phyloP scores from a whole-genome alignment of 2,888 invertebrate genomes.

The Tetragonisca angustula region DNA sequence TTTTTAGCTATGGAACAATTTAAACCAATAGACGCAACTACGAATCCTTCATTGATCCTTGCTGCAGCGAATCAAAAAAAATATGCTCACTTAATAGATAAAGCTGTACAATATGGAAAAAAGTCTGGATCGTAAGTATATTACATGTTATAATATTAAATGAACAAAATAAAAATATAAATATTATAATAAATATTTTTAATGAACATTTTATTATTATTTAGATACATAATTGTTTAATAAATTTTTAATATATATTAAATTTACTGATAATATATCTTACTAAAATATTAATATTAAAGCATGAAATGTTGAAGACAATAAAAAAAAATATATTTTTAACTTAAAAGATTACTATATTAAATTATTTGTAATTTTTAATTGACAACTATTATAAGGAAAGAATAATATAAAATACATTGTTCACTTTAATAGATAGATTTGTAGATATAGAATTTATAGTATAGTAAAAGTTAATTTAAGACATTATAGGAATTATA shows the following conservation, averaged over 20 bases:
- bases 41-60: slow-evolving; percentile 98
- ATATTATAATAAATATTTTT: slow-evolving; percentile 5
- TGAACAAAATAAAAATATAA: background rate
- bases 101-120: slow-evolving; percentile 95
- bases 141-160: slow-evolving; percentile 10
- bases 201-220: background rate
- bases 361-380: background rate
- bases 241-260: background rate
- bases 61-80: slow-evolving; percentile 97
- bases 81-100: slow-evolving; percentile 94
- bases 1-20: slow-evolving; percentile 95
- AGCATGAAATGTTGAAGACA: background rate
- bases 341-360: background rate
- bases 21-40: slow-evolving; percentile 99
- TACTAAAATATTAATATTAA: background rate
- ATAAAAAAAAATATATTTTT: background rate
- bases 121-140: slow-evolving; percentile 87
- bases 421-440: slow-evolving; percentile 16
- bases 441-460: slow-evolving; percentile 19
- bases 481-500: slow-evolving; percentile 40
- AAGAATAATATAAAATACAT: background rate
- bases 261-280: background rate
- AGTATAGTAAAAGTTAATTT: slow-evolving; percentile 29
- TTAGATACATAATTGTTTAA: background rate
- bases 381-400: background rate